Evolutionary conservation across 2,113 vertebrate species (phyloP), one percentile per base, ranked within the genome.

Genomic region (Pontoporia blainvillei): DNA sequence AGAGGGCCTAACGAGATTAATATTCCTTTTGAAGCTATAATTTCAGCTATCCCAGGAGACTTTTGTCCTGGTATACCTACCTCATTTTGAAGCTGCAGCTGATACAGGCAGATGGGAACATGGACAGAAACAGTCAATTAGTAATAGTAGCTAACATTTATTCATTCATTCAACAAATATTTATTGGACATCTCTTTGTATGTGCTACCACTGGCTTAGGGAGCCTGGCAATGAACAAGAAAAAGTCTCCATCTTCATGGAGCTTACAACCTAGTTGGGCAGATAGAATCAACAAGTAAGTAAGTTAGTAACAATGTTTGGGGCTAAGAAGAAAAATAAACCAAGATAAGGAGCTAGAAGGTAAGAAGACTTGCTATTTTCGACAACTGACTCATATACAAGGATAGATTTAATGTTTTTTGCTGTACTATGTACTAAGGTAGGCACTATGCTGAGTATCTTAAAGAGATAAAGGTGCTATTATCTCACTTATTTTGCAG

Each of bases 61-160:
- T 64, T 85, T 76, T 54, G 54, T 94, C n/a, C 62, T 66, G 54
- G 90, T 36, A 27, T 83, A 61, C 23, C 75, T 11, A 83, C 27
- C 39, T 93, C 67, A 91, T 86, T 86, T 91, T 73, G 79, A 49
- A 75, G 34, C 6, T 91, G 59, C 73, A 94, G 49, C 61, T 82
- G 66, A n/a, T 90, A n/a, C 10, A 82, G 66, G 81, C 82, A 93
- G 79, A 92, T 73, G 64, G 17, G 11, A 91, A 52, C 49, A 8
- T 36, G 14, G 49, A 64, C 4, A 87, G 83, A 95, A 67, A 87
- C 31, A 79, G 31, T 29, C 41, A 92, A 73, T 88, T 69, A 88
- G 79, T 94, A 79, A 85, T 81, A 95, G 85, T 31, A 79, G 69
- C 36, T 79, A 97, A 96, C 34, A 14, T 86, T 79, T 61, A 89